These are phyloP conservation scores for Monochamus alternatus DNA, from an alignment of 2,888 invertebrate genomes.

Conservation along the genomic window DNA sequence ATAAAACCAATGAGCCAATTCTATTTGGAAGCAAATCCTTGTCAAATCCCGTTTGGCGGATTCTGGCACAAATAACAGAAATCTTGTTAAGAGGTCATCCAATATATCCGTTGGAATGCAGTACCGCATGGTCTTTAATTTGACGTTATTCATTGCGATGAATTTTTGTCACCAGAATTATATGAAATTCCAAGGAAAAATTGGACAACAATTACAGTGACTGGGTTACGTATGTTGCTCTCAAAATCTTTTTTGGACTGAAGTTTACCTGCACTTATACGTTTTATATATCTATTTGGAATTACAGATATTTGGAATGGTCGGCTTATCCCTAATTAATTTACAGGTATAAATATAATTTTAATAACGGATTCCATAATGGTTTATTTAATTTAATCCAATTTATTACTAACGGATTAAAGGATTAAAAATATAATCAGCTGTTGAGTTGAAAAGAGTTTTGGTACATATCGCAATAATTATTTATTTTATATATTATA, in stretches of 20 bases:
- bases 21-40: slow-evolving; percentile 96
- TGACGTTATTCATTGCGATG: slow-evolving; percentile 57
- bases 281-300: slow-evolving; percentile 61
- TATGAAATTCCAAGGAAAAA: slow-evolving; percentile 48
- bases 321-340: not conserved
- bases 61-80: slow-evolving; percentile 95
- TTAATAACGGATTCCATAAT: no score
- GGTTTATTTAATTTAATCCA: no score
- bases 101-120: slow-evolving; percentile 90
- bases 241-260: slow-evolving; percentile 58
- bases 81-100: slow-evolving; percentile 86
- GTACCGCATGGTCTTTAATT: slow-evolving; percentile 71
- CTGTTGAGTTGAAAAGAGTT: not conserved
- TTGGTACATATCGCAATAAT: no score
- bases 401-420: no score
- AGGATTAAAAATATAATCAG: not conserved
- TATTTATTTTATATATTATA: no score
- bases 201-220: slow-evolving; percentile 43
- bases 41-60: slow-evolving; percentile 91
- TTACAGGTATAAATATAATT: not conserved
- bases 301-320: no score
- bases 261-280: slow-evolving; percentile 57
- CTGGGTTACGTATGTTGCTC: slow-evolving; percentile 59
- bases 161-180: slow-evolving; percentile 47
- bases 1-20: slow-evolving; percentile 99